Evolutionary conservation across 2,888 invertebrate species (phyloP).

Genomic region (Cosmia pyralina): DNA sequence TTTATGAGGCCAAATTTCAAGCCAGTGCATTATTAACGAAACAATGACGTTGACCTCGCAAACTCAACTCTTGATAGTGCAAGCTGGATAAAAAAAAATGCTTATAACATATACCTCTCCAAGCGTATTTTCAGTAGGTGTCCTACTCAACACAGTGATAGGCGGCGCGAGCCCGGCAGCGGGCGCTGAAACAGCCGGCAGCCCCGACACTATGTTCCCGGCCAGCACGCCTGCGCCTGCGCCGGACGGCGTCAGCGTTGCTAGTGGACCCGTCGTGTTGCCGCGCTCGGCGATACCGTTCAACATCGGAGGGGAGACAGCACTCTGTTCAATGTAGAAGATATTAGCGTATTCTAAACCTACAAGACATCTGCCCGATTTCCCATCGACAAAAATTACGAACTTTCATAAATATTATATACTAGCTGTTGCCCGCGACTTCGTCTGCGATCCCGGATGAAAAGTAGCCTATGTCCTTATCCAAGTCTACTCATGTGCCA

Average conservation of each 20-base stretch:
- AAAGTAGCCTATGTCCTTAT: too few relatives aligned
- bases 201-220: neutral
- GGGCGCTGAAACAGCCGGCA: neutral
- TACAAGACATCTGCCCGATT: neutral
- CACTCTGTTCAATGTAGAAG: constrained; percentile 38
- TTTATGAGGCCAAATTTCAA: too few relatives aligned
- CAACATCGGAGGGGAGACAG: constrained; percentile 72
- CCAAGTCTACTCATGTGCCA: too few relatives aligned
- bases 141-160: constrained; percentile 26
- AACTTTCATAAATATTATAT: too few relatives aligned
- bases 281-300: constrained; percentile 78
- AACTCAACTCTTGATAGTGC: neutral
- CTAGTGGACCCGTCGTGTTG: constrained; percentile 23
- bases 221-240: constrained; percentile 10
- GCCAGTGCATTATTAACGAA: neutral
- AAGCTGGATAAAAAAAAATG: neutral
- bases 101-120: constrained; percentile 68
- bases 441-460: too few relatives aligned
- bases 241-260: constrained; percentile 21
- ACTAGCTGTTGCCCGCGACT: too few relatives aligned
- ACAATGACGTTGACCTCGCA: neutral
- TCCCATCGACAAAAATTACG: too few relatives aligned
- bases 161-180: constrained; percentile 11
- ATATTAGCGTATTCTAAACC: neutral
- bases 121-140: constrained; percentile 59